These are phyloP conservation scores for Thunnus thynnus DNA, from an alignment of 2,113 vertebrate species.

Conservation along the genomic window DNA sequence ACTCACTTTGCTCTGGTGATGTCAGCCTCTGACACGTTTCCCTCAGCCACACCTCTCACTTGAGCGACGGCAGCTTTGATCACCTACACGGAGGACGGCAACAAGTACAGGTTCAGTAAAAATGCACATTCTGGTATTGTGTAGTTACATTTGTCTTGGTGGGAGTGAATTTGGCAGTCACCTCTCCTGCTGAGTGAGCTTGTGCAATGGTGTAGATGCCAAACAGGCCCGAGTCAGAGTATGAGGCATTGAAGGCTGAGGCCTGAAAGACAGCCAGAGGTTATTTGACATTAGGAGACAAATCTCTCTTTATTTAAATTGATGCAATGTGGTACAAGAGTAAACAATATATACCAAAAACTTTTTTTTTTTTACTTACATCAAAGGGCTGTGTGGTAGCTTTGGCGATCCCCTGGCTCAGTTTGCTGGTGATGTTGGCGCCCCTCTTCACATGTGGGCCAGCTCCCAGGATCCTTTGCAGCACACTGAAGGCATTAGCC, in stretches of 20 bases:
- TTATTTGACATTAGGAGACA: slow-evolving; percentile 13
- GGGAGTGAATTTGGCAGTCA: slow-evolving; percentile 71
- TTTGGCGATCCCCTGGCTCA: slow-evolving; percentile 89
- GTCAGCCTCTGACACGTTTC: slow-evolving; percentile 86
- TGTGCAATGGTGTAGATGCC: slow-evolving; percentile 93
- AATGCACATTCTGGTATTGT: neutral
- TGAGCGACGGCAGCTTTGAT: slow-evolving; percentile 91
- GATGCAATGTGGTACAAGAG: neutral
- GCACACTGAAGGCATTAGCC: slow-evolving; percentile 89
- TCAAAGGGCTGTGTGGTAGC: slow-evolving; percentile 89
- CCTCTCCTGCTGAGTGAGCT: slow-evolving; percentile 86
- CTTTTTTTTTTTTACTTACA: slow-evolving; percentile 82
- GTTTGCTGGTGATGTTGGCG: slow-evolving; percentile 85
- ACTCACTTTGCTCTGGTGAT: slow-evolving; percentile 91
- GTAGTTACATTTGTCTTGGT: neutral
- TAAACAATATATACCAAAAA: slow-evolving; percentile 14
- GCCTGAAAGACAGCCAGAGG: slow-evolving; percentile 82
- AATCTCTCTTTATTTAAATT: neutral
- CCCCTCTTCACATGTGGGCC: slow-evolving; percentile 93
- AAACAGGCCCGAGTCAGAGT: slow-evolving; percentile 95
- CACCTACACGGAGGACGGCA: slow-evolving; percentile 82
- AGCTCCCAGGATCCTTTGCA: slow-evolving; percentile 91
- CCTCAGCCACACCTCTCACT: slow-evolving; percentile 87
- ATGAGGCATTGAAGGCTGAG: slow-evolving; percentile 90
- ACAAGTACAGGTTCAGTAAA: neutral